Evolutionary conservation across 2,888 invertebrate genomes (phyloP).

Genomic region (Pammene fasciana): DNA sequence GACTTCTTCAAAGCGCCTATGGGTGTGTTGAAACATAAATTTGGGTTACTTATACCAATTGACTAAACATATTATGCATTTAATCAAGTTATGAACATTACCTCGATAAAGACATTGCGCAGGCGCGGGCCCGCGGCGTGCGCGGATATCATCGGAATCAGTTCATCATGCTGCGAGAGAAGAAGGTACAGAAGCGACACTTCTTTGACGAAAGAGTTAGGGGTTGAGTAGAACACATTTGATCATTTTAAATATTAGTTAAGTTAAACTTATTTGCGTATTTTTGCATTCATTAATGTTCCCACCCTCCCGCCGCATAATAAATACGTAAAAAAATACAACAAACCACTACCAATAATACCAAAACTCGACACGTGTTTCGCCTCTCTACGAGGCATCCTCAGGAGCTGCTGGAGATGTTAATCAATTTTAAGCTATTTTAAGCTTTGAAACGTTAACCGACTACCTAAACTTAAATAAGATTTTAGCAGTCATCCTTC

Average conservation of each 20-base stretch:
- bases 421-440: no score
- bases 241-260: not conserved
- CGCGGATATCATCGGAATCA: constrained; percentile 32
- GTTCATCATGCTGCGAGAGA: constrained; percentile 14
- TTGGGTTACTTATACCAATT: constrained; percentile 22
- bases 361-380: no score
- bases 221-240: not conserved
- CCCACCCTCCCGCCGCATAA: no score
- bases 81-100: constrained; percentile 27
- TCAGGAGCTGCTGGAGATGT: no score
- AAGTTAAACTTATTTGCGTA: no score
- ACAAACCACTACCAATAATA: no score
- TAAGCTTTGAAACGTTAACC: no score
- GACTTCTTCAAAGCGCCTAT: constrained; percentile 5
- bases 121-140: constrained; percentile 17
- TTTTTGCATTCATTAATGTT: no score
- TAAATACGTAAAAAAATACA: no score
- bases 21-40: constrained; percentile 19
- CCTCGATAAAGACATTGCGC: constrained; percentile 34
- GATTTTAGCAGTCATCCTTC: no score
- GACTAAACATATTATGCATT: constrained; percentile 20
- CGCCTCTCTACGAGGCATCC: no score
- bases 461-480: no score
- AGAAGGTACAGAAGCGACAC: constrained; percentile 7
- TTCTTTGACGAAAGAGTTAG: not conserved